Evolutionary conservation across 1,140 invertebrate species (phyloP), one percentile per base, ranked within the genome.

Genomic region (Drosophila pruinosa): DNA sequence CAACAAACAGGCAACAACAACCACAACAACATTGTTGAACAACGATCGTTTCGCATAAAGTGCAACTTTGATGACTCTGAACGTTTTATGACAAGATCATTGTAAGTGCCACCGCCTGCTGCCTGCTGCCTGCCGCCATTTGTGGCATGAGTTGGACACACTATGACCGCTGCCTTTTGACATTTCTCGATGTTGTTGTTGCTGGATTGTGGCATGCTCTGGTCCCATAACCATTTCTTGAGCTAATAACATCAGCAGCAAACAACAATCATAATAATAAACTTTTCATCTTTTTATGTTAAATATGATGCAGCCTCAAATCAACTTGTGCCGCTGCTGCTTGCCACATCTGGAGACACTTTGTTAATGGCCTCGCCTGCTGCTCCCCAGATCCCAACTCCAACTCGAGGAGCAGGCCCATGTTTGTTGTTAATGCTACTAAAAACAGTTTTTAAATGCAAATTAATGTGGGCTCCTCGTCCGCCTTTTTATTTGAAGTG

Each of bases 281-380:
- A 86, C 81, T 88, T 86, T 81, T 85, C 81, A 86, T 85, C 81
- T 86, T 88, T 86, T 86, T 81, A 86, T 88, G 80, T 86, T 88
- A 88, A 88, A 88, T 86, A 78, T 74, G 82, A 83, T 65, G 78
- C 54, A 72, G 70, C 69, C 74, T 38, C 59, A 34, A 57, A 73
- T 69, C 63, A 63, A 70, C 70, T 72, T 64, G 61, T 56, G 78
- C 68, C 26, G 56, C 67, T 63, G 22, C 24, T 34, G 24, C 24
- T 59, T 50, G 38, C 64, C 69, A 86, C 82, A 86, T 86, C 82
- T 86, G 82, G 82, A 88, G 82, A 86, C 82, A 86, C 82, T 86
- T 86, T 86, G 78, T 86, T 88, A 88, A 88, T 88, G 82, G 82
- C 62, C 41, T 68, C 64, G 54, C 28, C 15, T 22, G 36, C n/a